Percentiles rank a stretch among this genome's conserved stretches.
These are phyloP conservation scores for Oenanthe oenanthe DNA, from an alignment of 2,113 vertebrate species.

Conservation along the genomic window DNA sequence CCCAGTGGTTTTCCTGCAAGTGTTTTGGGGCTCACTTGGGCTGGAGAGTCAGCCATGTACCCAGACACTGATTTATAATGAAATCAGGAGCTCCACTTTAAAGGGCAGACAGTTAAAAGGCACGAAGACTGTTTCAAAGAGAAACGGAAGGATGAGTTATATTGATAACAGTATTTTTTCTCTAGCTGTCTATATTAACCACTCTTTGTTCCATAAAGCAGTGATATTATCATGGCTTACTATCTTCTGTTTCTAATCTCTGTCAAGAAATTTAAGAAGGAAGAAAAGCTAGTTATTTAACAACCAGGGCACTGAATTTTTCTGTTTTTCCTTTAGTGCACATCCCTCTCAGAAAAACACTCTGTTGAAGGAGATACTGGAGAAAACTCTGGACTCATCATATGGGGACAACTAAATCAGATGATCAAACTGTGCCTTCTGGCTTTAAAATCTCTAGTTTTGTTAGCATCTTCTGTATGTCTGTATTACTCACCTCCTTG, in stretches of 20 bases:
- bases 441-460: neutral
- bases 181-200: neutral
- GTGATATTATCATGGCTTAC: neutral
- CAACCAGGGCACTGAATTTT: neutral
- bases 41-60: neutral
- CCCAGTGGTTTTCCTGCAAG: neutral
- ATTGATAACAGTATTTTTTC: neutral
- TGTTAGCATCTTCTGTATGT: neutral
- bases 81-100: neutral
- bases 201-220: neutral
- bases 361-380: neutral
- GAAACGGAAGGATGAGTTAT: neutral
- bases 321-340: neutral
- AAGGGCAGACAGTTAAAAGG: neutral
- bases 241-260: neutral
- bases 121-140: neutral
- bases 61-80: neutral
- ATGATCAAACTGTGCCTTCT: neutral
- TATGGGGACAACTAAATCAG: neutral
- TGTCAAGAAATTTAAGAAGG: neutral
- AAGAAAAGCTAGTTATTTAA: neutral
- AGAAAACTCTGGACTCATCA: neutral
- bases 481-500: neutral
- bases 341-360: neutral
- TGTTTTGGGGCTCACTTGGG: neutral